phyloP scores from a whole-genome alignment of 2,113 vertebrate genomes.

The Noctilio leporinus region DNA sequence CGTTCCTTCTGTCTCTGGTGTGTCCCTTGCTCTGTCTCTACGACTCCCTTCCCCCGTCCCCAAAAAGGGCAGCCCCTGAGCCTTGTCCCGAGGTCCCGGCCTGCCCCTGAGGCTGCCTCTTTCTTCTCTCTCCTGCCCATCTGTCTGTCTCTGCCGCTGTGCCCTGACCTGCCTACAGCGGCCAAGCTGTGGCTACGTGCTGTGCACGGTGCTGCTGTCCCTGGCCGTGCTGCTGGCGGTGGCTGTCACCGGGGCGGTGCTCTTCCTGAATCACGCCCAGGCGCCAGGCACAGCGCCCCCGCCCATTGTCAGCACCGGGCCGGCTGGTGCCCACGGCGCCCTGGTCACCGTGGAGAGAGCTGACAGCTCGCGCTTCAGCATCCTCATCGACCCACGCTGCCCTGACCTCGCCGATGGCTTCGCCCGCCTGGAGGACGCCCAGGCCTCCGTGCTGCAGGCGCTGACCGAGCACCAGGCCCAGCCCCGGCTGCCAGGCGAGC shows the following conservation, averaged over 20 bases:
- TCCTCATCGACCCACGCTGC: slow-evolving; percentile 98
- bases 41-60: neutral
- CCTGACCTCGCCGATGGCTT: slow-evolving; percentile 88
- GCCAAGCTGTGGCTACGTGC: slow-evolving; percentile 90
- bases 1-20: rapidly evolving
- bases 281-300: slow-evolving; percentile 83
- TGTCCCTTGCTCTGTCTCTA: neutral
- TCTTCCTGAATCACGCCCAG: slow-evolving; percentile 95
- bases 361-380: slow-evolving; percentile 94
- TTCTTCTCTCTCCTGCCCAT: slow-evolving; percentile 12
- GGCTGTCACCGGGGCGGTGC: slow-evolving; percentile 90
- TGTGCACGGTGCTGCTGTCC: slow-evolving; percentile 92
- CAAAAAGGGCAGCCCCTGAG: neutral
- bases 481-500: slow-evolving; percentile 84
- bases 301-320: slow-evolving; percentile 91
- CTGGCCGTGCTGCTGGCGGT: slow-evolving; percentile 92
- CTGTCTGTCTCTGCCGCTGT: neutral
- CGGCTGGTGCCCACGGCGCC: slow-evolving; percentile 89
- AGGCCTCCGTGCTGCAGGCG: slow-evolving; percentile 87
- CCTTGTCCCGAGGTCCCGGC: neutral
- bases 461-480: slow-evolving; percentile 86
- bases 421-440: slow-evolving; percentile 89
- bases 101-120: neutral
- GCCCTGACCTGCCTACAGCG: slow-evolving; percentile 77
- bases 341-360: slow-evolving; percentile 94